These are phyloP conservation scores for Dinocampus coccinellae DNA, from an alignment of 2,888 invertebrate genomes.

Conservation along the genomic window DNA sequence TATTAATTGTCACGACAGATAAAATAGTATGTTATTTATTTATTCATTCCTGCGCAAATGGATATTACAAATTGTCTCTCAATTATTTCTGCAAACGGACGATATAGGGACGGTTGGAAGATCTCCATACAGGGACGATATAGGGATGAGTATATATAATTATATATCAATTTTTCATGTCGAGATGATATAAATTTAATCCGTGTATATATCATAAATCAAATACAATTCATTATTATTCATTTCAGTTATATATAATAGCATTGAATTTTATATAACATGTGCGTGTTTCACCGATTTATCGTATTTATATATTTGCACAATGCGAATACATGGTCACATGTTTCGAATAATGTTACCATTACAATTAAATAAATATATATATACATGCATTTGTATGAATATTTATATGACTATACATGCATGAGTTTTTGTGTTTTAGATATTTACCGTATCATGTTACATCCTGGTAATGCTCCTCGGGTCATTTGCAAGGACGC, in stretches of 20 bases:
- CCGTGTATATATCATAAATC: neutral
- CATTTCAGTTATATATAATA: neutral
- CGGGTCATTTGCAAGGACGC: constrained; percentile 43
- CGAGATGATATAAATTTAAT: too few relatives aligned
- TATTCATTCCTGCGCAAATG: too few relatives aligned
- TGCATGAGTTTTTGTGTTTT: constrained; percentile 29
- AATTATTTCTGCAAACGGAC: too few relatives aligned
- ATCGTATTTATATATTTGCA: neutral
- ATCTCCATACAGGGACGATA: too few relatives aligned
- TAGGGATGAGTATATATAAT: too few relatives aligned
- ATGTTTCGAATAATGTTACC: constrained; percentile 37
- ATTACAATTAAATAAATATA: constrained; percentile 27
- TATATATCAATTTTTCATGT: too few relatives aligned
- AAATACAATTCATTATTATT: neutral
- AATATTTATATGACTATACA: neutral
- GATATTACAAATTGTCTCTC: too few relatives aligned
- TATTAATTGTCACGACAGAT: too few relatives aligned
- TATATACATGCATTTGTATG: constrained; percentile 3
- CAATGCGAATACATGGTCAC: constrained; percentile 20
- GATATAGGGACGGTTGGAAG: too few relatives aligned
- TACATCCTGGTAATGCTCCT: constrained; percentile 26
- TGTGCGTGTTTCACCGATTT: constrained; percentile 1
- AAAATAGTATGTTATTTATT: too few relatives aligned
- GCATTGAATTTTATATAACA: neutral
- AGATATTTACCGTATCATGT: constrained; percentile 5